Percentiles rank a stretch among this genome's conserved stretches.
Evolutionary conservation across 2,113 vertebrate species (phyloP).

Genomic region (Dasyurus viverrinus): DNA sequence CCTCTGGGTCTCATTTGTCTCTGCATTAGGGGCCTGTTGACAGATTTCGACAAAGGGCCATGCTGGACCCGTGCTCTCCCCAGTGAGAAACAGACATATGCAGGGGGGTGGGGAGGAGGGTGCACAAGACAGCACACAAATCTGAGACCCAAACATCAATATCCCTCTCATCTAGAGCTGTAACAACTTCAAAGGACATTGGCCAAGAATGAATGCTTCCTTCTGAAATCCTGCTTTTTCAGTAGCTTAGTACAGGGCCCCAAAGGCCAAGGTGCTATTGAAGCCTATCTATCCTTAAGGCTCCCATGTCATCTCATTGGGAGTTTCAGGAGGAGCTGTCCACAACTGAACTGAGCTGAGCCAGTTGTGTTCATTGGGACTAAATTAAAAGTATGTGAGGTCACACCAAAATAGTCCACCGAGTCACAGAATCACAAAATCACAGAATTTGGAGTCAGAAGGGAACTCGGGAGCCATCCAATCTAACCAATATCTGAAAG

Average conservation of each 20-base stretch:
- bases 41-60: conserved; percentile 60
- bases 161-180: conserved; percentile 6
- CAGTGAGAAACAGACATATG: not conserved
- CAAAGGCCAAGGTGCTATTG: not conserved
- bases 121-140: conserved; percentile 38
- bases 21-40: conserved; percentile 46
- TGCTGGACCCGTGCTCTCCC: not conserved
- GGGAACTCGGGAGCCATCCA: not conserved
- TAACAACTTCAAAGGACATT: conserved; percentile 26
- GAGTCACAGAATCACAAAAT: not conserved
- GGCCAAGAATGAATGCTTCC: not conserved
- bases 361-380: not conserved
- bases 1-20: conserved; percentile 52
- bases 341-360: conserved; percentile 24
- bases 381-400: conserved; percentile 30
- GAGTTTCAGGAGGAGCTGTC: not conserved
- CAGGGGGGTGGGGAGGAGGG: not conserved
- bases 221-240: conserved; percentile 8
- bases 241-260: not conserved
- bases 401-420: not conserved
- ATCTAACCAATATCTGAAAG: not conserved
- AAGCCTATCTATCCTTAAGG: not conserved
- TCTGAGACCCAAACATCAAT: not conserved
- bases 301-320: not conserved
- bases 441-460: not conserved